A percentile compares a stretch with the other conserved stretches of the same genome.
phyloP scores from a whole-genome alignment of 2,888 invertebrate species.

The Proisotoma minuta region DNA sequence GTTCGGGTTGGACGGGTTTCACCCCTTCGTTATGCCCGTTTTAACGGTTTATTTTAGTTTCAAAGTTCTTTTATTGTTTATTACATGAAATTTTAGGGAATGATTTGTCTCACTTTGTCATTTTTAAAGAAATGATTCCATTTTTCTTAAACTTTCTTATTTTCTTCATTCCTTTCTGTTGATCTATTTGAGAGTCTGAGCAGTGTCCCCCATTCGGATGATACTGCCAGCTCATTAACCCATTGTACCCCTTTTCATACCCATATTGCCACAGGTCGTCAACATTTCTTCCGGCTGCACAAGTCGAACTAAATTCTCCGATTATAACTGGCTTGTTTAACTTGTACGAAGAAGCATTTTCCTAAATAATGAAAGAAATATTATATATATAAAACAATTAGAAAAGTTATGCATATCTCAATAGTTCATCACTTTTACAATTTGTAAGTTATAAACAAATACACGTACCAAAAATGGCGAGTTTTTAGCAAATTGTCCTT shows the following conservation, averaged over 20 bases:
- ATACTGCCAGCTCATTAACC: slow-evolving; percentile 46
- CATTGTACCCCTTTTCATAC: slow-evolving; percentile 42
- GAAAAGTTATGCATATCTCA: too few species aligned
- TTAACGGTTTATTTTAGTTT: too few species aligned
- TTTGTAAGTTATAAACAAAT: not conserved
- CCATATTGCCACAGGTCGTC: slow-evolving; percentile 38
- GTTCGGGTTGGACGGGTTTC: too few species aligned
- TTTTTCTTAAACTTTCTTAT: slow-evolving; percentile 24
- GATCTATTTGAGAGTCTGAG: slow-evolving; percentile 36
- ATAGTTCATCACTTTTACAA: too few species aligned
- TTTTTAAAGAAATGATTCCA: slow-evolving; percentile 19
- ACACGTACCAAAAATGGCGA: slow-evolving; percentile 44
- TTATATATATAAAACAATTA: not conserved
- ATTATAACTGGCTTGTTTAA: slow-evolving; percentile 48
- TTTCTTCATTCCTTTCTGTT: slow-evolving; percentile 37
- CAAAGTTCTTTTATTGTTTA: too few species aligned
- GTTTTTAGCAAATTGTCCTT: slow-evolving; percentile 45
- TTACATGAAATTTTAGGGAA: too few species aligned
- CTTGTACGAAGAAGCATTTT: slow-evolving; percentile 29
- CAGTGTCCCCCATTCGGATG: slow-evolving; percentile 44
- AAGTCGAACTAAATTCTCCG: slow-evolving; percentile 47
- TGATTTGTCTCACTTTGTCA: too few species aligned
- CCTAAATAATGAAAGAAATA: slow-evolving; percentile 14
- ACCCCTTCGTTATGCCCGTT: too few species aligned
- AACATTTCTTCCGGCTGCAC: slow-evolving; percentile 36